These are phyloP conservation scores for Anoncus sp. DNA, from an alignment of 2,888 invertebrate species.

Conservation along the genomic window DNA sequence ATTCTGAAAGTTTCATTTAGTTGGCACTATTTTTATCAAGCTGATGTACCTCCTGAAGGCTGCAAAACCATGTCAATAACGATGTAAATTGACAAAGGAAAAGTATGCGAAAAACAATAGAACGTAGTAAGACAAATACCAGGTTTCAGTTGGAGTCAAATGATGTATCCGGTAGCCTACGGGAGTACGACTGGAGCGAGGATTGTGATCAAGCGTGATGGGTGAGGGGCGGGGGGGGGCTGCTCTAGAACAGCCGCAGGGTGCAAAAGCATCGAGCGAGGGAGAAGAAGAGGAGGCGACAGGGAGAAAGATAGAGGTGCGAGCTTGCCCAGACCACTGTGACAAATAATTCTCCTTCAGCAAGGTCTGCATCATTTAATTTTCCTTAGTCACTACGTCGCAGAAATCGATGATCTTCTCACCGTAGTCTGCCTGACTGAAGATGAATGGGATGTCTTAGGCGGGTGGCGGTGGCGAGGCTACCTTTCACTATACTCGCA, in stretches of 20 bases:
- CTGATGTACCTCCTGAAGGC: too few relatives aligned
- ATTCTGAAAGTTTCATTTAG: too few relatives aligned
- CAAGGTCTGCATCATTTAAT: conserved; percentile 82
- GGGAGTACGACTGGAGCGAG: conserved; percentile 1
- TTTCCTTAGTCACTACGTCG: conserved; percentile 79
- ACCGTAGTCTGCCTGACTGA: conserved; percentile 79
- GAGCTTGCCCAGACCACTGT: conserved; percentile 72
- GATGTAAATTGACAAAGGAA: not conserved
- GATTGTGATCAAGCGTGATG: conserved; percentile 26
- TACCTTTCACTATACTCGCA: conserved; percentile 77
- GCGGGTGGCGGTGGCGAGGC: conserved; percentile 57
- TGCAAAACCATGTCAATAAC: not conserved
- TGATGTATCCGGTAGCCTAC: conserved; percentile 34
- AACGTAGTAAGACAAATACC: conserved; percentile 24
- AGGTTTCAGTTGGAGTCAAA: conserved; percentile 14
- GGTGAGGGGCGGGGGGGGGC: too few relatives aligned
- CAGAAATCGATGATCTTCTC: conserved; percentile 82
- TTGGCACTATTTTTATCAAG: too few relatives aligned
- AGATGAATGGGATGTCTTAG: conserved; percentile 82
- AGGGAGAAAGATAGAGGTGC: conserved; percentile 58
- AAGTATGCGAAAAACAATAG: conserved; percentile 12
- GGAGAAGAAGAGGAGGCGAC: conserved; percentile 46
- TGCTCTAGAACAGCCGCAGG: conserved; percentile 45
- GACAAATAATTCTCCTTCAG: conserved; percentile 82
- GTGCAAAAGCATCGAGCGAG: conserved; percentile 54